Conservation (phyloP, 2,797 vertebrate genomes). For the Oryzias dopingdopingensis region DNA sequence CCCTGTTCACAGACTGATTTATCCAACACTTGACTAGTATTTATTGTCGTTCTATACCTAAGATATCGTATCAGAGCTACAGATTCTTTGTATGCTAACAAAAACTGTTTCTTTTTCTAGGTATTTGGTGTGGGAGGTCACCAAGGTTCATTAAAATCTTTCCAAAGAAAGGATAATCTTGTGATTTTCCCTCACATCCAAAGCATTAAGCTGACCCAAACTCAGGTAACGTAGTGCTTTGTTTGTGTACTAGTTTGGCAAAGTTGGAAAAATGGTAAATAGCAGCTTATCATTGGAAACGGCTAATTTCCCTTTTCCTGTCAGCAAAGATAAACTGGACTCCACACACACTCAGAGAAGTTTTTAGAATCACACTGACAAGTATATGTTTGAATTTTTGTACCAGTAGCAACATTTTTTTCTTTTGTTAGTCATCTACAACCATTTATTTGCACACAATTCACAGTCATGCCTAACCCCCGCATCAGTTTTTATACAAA, state of each 20-base stretch:
- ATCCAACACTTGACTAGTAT: no score
- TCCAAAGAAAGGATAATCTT: constrained; percentile 78
- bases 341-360: background rate
- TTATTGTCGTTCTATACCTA: no score
- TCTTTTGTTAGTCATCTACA: background rate
- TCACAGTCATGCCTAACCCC: background rate
- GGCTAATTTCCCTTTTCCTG: constrained; percentile 56
- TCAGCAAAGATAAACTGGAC: constrained; percentile 34
- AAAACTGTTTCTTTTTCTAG: constrained; percentile 64
- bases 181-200: constrained; percentile 91
- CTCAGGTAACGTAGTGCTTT: constrained; percentile 80
- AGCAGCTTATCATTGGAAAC: constrained; percentile 51
- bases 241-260: constrained; percentile 16
- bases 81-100: constrained; percentile 5
- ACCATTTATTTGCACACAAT: background rate
- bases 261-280: constrained; percentile 4
- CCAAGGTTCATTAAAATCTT: constrained; percentile 74
- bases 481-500: constrained; percentile 16
- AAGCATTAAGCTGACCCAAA: constrained; percentile 89
- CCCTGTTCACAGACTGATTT: no score
- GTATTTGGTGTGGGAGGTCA: constrained; percentile 88
- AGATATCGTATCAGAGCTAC: background rate
- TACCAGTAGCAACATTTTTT: background rate
- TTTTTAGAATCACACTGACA: constrained; percentile 27
- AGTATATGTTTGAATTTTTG: background rate